Base-by-base conservation (phyloP, 2,797 vertebrate species). In the Anisognathus igniventris region DNA sequence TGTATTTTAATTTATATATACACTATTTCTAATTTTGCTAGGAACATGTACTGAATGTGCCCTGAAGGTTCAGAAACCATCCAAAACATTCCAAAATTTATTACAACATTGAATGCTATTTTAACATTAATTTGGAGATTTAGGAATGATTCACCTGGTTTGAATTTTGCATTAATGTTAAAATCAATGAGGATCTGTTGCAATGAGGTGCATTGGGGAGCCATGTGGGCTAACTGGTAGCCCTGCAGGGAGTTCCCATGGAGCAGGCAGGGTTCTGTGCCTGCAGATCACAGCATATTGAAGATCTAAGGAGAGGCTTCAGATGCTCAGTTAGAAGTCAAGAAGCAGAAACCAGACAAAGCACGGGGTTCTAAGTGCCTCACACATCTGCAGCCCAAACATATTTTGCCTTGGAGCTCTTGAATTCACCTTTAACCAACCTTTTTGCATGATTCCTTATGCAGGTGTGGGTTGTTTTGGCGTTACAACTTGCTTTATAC, bases 251-350 rank as follows among this genome's bases (percentile, higher is more conserved):
- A 18, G 6, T 17, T 64, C 28, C 21, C 3, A 2, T 10, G 40
- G 44, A 50, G 39, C 9, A 5, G 30, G 13, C 27, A 53, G 24
- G n/a, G 21, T 9, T 47, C 30, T 7, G 0, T 50, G 17, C 42
- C 35, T 75, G 30, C 35, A 61, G 57, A 35, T 21, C 24, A 28
- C 31, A 64, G 48, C 53, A 64, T 0, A 0, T 0, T 0, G 4
- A 60, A n/a, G 9, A 22, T 40, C 53, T n/a, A 35, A 83, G 48
- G 15, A 67, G 58, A 64, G 37, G 27, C 9, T 83, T 71, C 22
- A 37, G 44, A 21, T 82, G 54, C 17, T 56, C 68, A 65, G 11
- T 21, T 79, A 74, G 19, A 66, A 86, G 53, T 9, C 3, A 11
- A 67, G 48, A 70, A 70, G 40, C 18, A 83, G 72, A 60, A 76